Percentiles rank a stretch among this genome's conserved stretches.
These are phyloP conservation scores for Ellobius talpinus DNA, from an alignment of 2,113 vertebrate species.

Conservation along the genomic window DNA sequence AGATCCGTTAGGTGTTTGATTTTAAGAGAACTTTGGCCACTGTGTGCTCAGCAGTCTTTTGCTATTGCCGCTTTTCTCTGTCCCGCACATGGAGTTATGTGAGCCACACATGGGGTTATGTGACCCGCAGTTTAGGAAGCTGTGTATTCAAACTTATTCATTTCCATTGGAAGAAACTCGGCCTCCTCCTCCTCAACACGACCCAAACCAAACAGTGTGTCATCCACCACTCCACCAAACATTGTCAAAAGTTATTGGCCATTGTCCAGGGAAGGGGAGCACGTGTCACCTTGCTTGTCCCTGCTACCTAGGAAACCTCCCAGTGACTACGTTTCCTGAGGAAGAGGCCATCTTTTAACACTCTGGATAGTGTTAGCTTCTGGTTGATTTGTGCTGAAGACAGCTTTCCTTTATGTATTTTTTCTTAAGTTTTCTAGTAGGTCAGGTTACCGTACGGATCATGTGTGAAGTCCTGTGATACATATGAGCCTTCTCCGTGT, in stretches of 20 bases:
- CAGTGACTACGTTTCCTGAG: not conserved
- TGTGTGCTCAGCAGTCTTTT: not conserved
- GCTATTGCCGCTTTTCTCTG: no score
- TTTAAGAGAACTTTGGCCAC: not conserved
- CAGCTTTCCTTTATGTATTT: rapidly evolving
- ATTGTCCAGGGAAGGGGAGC: rapidly evolving
- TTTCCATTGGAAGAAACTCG: not conserved
- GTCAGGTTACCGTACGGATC: not conserved
- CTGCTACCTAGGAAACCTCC: no score
- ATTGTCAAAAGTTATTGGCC: not conserved
- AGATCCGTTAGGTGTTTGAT: not conserved
- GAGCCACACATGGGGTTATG: not conserved
- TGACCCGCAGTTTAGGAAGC: not conserved
- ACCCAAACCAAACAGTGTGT: not conserved
- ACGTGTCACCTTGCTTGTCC: rapidly evolving
- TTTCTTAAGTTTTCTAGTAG: not conserved
- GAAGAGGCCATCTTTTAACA: not conserved
- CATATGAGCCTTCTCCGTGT: not conserved
- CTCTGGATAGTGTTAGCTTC: not conserved
- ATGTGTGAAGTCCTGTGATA: not conserved
- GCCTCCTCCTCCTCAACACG: rapidly evolving
- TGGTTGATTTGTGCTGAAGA: no score
- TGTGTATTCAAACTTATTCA: not conserved
- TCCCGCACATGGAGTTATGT: no score
- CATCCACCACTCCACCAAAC: not conserved